phyloP scores from a whole-genome alignment of 2,888 invertebrate species.

The Parapristionchus giblindavisi region DNA sequence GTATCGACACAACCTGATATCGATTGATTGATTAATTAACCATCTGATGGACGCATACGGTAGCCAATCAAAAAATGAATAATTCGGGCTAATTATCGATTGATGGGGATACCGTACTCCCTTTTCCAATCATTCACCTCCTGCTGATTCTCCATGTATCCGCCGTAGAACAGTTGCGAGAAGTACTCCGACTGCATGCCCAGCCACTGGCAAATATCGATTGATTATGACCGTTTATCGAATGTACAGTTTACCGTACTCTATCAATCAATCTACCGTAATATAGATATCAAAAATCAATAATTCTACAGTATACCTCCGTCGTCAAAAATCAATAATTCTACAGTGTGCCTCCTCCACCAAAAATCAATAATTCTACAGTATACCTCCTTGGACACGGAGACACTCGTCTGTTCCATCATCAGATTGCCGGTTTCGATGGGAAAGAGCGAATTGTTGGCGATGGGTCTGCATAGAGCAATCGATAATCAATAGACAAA shows the following conservation, averaged over 20 bases:
- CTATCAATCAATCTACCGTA: not conserved
- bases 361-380: not conserved
- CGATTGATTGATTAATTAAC: not conserved
- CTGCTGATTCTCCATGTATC: slow-evolving; percentile 12
- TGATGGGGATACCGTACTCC: not conserved
- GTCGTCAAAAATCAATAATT: not conserved
- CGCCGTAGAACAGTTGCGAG: slow-evolving; percentile 25
- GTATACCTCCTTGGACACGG: slow-evolving; percentile 26
- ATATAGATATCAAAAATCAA: not conserved
- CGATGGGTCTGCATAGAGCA: not conserved
- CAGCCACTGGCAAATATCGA: slow-evolving; percentile 1
- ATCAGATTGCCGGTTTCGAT: slow-evolving; percentile 19
- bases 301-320: not conserved
- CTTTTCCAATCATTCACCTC: not conserved
- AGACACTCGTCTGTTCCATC: slow-evolving; percentile 29
- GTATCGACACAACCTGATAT: not conserved
- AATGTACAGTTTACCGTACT: not conserved
- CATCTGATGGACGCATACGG: too few species aligned
- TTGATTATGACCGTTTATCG: not conserved
- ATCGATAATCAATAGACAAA: too few species aligned
- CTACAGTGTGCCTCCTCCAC: not conserved
- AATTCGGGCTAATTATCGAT: too few species aligned
- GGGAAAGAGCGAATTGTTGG: slow-evolving; percentile 5
- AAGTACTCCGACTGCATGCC: slow-evolving; percentile 30
- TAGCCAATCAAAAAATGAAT: too few species aligned